phyloP scores from a whole-genome alignment of 2,797 vertebrate genomes.

The Bryconaethiops microstoma region DNA sequence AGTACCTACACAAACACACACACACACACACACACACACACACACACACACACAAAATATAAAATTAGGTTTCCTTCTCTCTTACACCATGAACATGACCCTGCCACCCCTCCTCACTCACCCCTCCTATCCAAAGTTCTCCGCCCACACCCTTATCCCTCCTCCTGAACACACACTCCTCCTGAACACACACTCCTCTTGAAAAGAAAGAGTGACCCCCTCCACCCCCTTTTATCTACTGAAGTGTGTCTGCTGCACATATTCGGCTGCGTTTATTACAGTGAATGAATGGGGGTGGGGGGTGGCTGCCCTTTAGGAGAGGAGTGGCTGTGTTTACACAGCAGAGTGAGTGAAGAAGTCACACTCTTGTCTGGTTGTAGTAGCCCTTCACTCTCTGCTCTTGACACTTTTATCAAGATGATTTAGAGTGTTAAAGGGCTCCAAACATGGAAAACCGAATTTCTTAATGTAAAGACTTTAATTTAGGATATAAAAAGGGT shows the following conservation, averaged over 20 bases:
- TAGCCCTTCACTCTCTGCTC: neutral
- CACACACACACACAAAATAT: too few relatives aligned
- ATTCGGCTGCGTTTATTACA: constrained; percentile 69
- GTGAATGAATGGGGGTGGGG: neutral
- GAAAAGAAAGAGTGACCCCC: constrained; percentile 38
- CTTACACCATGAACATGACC: constrained; percentile 19
- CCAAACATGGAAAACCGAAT: neutral
- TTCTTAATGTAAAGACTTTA: too few relatives aligned
- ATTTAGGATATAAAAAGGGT: too few relatives aligned
- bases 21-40: too few relatives aligned
- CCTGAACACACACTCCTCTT: neutral
- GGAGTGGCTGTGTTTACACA: constrained; percentile 68
- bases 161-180: too few relatives aligned
- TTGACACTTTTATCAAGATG: neutral
- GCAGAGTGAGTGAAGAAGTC: neutral
- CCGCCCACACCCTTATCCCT: constrained; percentile 56
- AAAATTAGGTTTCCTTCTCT: too few relatives aligned
- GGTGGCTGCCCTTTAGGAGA: constrained; percentile 29
- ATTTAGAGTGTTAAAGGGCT: neutral
- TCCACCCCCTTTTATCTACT: constrained; percentile 71
- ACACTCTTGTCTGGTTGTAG: neutral
- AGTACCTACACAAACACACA: too few relatives aligned
- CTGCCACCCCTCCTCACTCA: constrained; percentile 56
- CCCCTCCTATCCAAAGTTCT: constrained; percentile 57
- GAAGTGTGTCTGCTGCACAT: constrained; percentile 65